Base-by-base conservation (phyloP, 1,140 invertebrate genomes). In the Onthophagus taurus region DNA sequence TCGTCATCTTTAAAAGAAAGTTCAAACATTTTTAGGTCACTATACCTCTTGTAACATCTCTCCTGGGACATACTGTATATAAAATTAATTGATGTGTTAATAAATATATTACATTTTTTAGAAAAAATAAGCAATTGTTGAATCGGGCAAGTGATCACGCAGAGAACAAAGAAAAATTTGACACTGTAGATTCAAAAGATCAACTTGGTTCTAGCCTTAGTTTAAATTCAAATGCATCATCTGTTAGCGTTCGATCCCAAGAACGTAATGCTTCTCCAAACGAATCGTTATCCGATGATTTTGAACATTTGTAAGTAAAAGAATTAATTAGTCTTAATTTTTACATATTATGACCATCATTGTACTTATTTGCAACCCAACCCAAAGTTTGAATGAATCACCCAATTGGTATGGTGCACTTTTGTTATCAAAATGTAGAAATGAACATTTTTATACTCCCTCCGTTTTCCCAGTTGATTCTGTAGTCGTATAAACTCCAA, bases 191-290 rank as follows among this genome's bases (percentile, higher is more conserved):
- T 6, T 5, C 6, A n/a, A n/a, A 37, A 31, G 70, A 72, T 52
- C 63, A 64, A 0, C 60, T 64, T 2, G 63, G 70, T 35, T 76
- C 74, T 8, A 76, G 72, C 57, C 64, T 72, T 41, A 76, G 74
- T 56, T 58, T 75, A 13, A 75, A 73, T 56, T 76, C 74, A 42
- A 72, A 66, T 49, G 69, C 68, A 44, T 74, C 74, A 59, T 74
- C 71, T n/a, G 58, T 68, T 38, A 76, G 72, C 54, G 71, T 67
- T 44, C 71, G 70, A 45, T 74, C 72, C 50, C 68, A 70, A 29
- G 72, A 76, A 51, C 65, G n/a, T n/a, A n/a, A n/a, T n/a, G 67
- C n/a, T n/a, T n/a, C n/a, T n/a, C n/a, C n/a, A n/a, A n/a, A n/a
- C n/a, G n/a, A n/a, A n/a, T n/a, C n/a, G n/a, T n/a, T n/a, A n/a